Evolutionary conservation across 2,797 vertebrate genomes (phyloP).

Genomic region (Neosalanx taihuensis): DNA sequence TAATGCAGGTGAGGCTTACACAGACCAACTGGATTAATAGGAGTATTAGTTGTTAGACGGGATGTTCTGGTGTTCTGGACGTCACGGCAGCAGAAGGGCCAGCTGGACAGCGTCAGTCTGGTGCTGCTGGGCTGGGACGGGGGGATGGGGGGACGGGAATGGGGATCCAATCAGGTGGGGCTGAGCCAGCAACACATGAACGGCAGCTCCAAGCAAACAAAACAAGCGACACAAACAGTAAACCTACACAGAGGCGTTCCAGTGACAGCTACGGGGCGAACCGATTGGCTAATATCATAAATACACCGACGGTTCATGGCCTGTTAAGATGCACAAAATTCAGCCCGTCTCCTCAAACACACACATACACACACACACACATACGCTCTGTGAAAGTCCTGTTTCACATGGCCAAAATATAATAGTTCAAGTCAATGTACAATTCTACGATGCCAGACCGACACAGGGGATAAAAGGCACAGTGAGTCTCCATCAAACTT

Average conservation of each 20-base stretch:
- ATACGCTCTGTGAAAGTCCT: conserved; percentile 67
- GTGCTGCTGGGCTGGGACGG: not conserved
- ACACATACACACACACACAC: not conserved
- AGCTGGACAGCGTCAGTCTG: not conserved
- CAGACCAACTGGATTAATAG: conserved; percentile 47
- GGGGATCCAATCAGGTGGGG: not conserved
- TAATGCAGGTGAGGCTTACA: conserved; percentile 61
- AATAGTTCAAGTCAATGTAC: conserved; percentile 56
- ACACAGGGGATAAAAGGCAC: conserved; percentile 67
- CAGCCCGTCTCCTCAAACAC: conserved; percentile 25
- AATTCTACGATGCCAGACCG: conserved; percentile 55
- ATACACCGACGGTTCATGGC: conserved; percentile 63
- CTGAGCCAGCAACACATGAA: not conserved
- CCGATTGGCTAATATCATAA: conserved; percentile 57
- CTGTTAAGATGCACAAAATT: conserved; percentile 69
- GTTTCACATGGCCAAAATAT: conserved; percentile 65
- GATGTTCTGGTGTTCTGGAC: conserved; percentile 14
- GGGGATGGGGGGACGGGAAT: no score
- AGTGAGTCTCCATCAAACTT: conserved; percentile 18
- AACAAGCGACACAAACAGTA: not conserved
- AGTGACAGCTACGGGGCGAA: conserved; percentile 63
- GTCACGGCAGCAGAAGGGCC: conserved; percentile 15
- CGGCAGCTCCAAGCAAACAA: conserved; percentile 21
- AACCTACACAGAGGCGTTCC: conserved; percentile 43
- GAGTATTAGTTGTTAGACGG: conserved; percentile 43